Evolutionary conservation across 2,113 vertebrate genomes (phyloP), one percentile per base, ranked within the genome.

Genomic region (Psettodes erumei): DNA sequence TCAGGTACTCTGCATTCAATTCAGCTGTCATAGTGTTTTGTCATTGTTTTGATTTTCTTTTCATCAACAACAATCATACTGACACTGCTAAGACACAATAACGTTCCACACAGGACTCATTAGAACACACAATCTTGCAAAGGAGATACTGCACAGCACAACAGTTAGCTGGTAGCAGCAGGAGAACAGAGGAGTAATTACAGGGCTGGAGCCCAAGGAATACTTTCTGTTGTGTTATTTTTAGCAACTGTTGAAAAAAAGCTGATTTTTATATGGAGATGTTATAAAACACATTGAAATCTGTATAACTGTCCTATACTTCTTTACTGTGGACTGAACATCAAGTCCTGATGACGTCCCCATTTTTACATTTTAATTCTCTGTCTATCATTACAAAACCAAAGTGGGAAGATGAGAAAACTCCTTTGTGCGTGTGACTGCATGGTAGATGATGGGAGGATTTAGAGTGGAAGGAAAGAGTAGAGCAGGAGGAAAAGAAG

Each of bases 1-100:
- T 40, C 7, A 65, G 2, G 66, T 28, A 1, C 1, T 8, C 0
- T 38, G 37, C 2, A 40, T 58, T 37, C 23, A 27, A 9, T 63
- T 71, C 0, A 42, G 12, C 25, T 16, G 11, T n/a, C n/a, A n/a
- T n/a, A n/a, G n/a, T n/a, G n/a, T n/a, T n/a, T n/a, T n/a, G n/a
- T n/a, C n/a, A n/a, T n/a, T n/a, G n/a, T n/a, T n/a, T n/a, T n/a
- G n/a, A n/a, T n/a, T n/a, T n/a, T n/a, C n/a, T n/a, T n/a, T n/a
- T n/a, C n/a, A n/a, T n/a, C n/a, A 21, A 47, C 85, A 81, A 54
- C 63, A 83, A 91, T 90, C 81, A 84, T 9, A 59, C 19, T 51
- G 48, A 82, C 68, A 83, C 47, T 53, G 33, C 18, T 51, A 37
- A 58, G 47, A 73, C 42, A 56, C 60, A 60, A 42, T 3, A 2